Conservation (phyloP, 1,140 invertebrate species). For the Aphelinus certus region DNA sequence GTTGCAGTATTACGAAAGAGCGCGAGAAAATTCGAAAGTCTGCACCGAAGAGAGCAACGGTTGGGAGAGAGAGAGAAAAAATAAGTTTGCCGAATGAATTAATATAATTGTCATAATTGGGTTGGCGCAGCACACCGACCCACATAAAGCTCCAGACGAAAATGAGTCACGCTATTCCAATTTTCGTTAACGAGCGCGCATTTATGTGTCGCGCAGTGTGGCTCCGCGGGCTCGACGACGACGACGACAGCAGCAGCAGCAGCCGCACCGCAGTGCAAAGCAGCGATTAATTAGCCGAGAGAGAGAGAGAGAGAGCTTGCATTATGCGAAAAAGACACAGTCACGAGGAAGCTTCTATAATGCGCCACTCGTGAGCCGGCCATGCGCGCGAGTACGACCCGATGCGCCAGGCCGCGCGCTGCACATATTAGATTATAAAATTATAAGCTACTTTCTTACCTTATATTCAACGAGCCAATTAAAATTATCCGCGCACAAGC, state of each 20-base stretch:
- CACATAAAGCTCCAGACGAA: slow-evolving; percentile 1
- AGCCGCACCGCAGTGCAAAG: neutral
- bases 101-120: slow-evolving; percentile 40
- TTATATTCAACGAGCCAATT: slow-evolving; percentile 37
- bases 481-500: slow-evolving; percentile 25
- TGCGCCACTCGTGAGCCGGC: slow-evolving; percentile 13
- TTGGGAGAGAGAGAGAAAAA: neutral
- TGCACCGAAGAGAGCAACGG: neutral
- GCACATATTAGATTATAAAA: slow-evolving; percentile 24
- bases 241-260: too few species aligned
- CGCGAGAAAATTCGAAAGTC: too few species aligned
- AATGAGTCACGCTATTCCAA: slow-evolving; percentile 38
- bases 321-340: slow-evolving; percentile 23
- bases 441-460: slow-evolving; percentile 25
- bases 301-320: slow-evolving; percentile 18
- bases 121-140: neutral
- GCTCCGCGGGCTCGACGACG: too few species aligned
- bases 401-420: neutral
- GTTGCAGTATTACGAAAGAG: too few species aligned
- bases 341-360: slow-evolving; percentile 35
- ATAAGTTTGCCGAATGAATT: slow-evolving; percentile 22
- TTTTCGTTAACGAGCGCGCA: slow-evolving; percentile 37
- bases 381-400: neutral
- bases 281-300: slow-evolving; percentile 32
- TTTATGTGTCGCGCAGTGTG: too few species aligned